These are phyloP conservation scores for Ichneumon xanthorius DNA, from an alignment of 2,888 invertebrate species.

Conservation along the genomic window DNA sequence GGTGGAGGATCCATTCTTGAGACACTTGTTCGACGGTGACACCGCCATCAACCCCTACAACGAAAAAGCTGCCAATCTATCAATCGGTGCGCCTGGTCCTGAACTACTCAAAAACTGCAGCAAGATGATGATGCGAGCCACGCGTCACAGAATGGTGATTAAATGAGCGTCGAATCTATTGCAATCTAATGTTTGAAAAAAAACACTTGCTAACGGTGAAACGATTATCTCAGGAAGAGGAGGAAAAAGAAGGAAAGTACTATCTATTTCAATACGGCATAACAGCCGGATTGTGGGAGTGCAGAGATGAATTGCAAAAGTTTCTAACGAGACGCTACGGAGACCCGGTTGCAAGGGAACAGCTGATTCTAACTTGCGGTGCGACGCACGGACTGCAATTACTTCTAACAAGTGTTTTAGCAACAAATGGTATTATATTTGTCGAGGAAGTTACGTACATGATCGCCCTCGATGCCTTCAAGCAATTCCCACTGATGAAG, in stretches of 20 bases:
- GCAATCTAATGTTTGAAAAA: neutral
- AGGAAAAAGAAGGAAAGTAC: slow-evolving; percentile 81
- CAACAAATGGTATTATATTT: slow-evolving; percentile 86
- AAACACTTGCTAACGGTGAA: neutral
- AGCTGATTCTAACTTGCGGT: slow-evolving; percentile 87
- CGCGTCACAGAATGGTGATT: slow-evolving; percentile 85
- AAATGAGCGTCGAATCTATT: neutral
- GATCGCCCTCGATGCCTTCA: slow-evolving; percentile 86
- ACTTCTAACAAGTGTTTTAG: slow-evolving; percentile 86
- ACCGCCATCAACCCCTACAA: slow-evolving; percentile 85
- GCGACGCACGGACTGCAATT: slow-evolving; percentile 88
- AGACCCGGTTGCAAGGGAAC: slow-evolving; percentile 84
- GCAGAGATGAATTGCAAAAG: slow-evolving; percentile 84
- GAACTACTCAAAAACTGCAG: slow-evolving; percentile 85
- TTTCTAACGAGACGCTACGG: slow-evolving; percentile 85
- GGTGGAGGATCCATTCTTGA: slow-evolving; percentile 77
- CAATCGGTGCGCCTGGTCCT: slow-evolving; percentile 87
- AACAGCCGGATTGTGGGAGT: slow-evolving; percentile 85
- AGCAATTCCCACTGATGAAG: slow-evolving; percentile 86
- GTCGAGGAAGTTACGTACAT: slow-evolving; percentile 89
- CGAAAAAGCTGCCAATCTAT: slow-evolving; percentile 84
- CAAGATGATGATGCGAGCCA: slow-evolving; percentile 85
- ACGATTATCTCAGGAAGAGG: slow-evolving; percentile 77
- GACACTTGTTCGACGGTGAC: slow-evolving; percentile 86
- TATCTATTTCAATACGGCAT: slow-evolving; percentile 87